Evolutionary conservation across 1,140 invertebrate species (phyloP).

Genomic region (Chlorops oryzae): DNA sequence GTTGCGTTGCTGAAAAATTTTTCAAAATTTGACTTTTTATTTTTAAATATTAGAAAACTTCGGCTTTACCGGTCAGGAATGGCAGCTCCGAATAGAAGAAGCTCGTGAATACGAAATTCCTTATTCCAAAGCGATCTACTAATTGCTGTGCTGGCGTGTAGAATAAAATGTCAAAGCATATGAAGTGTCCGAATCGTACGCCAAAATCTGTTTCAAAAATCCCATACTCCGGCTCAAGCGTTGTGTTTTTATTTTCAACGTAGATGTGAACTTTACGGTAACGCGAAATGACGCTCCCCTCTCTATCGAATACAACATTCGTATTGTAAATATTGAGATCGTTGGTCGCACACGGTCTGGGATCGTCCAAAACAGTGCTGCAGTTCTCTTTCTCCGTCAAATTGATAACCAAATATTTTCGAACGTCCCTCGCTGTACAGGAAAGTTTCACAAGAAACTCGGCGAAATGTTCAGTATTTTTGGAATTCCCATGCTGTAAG

Average conservation of each 20-base stretch:
- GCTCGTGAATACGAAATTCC: slow-evolving; percentile 64
- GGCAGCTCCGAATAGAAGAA: slow-evolving; percentile 68
- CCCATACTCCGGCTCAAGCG: slow-evolving; percentile 44
- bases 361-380: slow-evolving; percentile 19
- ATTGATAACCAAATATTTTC: slow-evolving; percentile 64
- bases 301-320: slow-evolving; percentile 63
- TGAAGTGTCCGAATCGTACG: slow-evolving; percentile 71
- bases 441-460: slow-evolving; percentile 25
- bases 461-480: slow-evolving; percentile 2
- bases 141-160: slow-evolving; percentile 51
- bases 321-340: slow-evolving; percentile 59
- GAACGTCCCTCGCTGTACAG: slow-evolving; percentile 23
- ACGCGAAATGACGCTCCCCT: slow-evolving; percentile 53
- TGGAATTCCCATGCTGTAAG: slow-evolving; percentile 1
- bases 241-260: slow-evolving; percentile 40
- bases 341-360: slow-evolving; percentile 28
- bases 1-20: slow-evolving; percentile 50
- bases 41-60: neutral
- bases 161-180: slow-evolving; percentile 74
- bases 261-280: slow-evolving; percentile 73
- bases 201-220: slow-evolving; percentile 75
- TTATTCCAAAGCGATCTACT: slow-evolving; percentile 47
- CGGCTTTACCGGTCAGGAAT: slow-evolving; percentile 58
- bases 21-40: neutral
- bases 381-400: slow-evolving; percentile 60